Conservation (phyloP, 2,888 invertebrate species). For the Smittia aterrima region DNA sequence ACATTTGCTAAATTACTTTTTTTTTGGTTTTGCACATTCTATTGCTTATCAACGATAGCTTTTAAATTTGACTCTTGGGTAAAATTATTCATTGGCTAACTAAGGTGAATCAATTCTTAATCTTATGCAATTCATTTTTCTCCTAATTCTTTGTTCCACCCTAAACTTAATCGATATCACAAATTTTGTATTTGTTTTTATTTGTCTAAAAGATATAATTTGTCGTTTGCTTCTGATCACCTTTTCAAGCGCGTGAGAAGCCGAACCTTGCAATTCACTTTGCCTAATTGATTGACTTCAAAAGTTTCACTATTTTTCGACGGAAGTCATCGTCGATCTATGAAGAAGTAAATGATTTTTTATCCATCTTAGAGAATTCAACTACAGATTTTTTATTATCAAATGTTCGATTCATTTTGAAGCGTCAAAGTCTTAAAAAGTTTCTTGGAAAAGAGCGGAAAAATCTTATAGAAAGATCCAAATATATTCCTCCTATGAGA, state of each 20-base stretch:
- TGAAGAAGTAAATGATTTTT: background rate
- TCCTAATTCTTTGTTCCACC: background rate
- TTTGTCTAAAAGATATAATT: background rate
- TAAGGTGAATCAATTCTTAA: too few relatives aligned
- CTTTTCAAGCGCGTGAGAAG: background rate
- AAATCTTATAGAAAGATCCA: background rate
- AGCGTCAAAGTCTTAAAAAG: constrained; percentile 13
- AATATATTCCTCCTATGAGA: constrained; percentile 34
- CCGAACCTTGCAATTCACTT: background rate
- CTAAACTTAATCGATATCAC: constrained; percentile 33
- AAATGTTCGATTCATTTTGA: background rate
- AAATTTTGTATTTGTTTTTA: constrained; percentile 19
- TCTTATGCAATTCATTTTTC: background rate
- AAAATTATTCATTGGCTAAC: background rate
- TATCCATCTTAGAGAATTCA: background rate
- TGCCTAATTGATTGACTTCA: constrained; percentile 5
- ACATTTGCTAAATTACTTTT: background rate
- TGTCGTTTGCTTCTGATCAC: background rate
- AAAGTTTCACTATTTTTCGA: background rate
- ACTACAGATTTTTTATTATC: background rate
- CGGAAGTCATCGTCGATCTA: background rate
- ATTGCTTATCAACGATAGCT: background rate
- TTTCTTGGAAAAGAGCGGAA: constrained; percentile 8
- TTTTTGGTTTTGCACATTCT: background rate
- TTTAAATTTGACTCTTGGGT: background rate